A percentile compares a stretch with the other conserved stretches of the same genome.
Evolutionary conservation across 2,888 invertebrate species (phyloP).

Genomic region (Agelastica alni): DNA sequence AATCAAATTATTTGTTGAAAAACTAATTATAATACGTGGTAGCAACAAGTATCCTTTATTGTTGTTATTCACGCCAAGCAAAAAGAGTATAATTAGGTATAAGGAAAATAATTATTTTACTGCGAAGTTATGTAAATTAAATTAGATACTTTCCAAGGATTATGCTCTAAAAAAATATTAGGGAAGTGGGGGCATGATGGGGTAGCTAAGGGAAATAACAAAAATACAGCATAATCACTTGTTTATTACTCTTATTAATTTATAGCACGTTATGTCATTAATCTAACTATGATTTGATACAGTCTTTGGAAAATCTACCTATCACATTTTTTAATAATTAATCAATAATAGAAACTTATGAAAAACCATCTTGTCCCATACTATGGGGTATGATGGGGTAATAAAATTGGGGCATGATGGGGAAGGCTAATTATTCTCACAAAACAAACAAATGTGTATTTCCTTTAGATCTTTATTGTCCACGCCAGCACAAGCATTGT

Average conservation of each 20-base stretch:
- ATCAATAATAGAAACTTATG: not conserved
- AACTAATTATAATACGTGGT: no score
- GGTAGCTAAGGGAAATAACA: not conserved
- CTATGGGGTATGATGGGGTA: not conserved
- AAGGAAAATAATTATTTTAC: no score
- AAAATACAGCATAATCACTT: not conserved
- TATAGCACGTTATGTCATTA: not conserved
- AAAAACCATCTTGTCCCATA: not conserved
- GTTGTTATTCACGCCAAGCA: no score
- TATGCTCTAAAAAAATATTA: no score
- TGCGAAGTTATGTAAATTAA: no score
- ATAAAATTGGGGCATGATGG: not conserved
- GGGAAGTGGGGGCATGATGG: not conserved
- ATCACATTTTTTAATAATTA: not conserved
- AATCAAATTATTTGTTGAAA: no score
- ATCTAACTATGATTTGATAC: not conserved
- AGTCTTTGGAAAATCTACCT: not conserved
- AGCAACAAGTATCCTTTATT: no score
- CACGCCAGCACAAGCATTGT: not conserved
- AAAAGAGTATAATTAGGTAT: no score
- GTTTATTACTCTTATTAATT: not conserved
- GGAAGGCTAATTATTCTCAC: not conserved
- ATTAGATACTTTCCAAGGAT: no score
- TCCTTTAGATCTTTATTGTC: not conserved
- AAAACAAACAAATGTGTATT: slow-evolving; percentile 7